Evolutionary conservation across 2,113 vertebrate genomes (phyloP), one percentile per base, ranked within the genome.

Genomic region (Amphiprion ocellaris): DNA sequence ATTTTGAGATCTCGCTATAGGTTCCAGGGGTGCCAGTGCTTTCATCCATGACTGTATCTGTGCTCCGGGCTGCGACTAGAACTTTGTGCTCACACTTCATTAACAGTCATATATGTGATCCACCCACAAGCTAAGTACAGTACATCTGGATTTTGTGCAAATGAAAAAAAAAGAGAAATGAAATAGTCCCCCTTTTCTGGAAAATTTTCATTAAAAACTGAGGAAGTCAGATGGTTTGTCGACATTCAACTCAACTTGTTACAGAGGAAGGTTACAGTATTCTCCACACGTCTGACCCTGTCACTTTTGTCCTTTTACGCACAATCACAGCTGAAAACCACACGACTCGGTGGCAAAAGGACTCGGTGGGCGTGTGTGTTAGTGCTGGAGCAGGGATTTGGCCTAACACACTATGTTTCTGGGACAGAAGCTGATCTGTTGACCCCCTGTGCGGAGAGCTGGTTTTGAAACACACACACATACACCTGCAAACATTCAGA

Each of bases 61-160:
- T 80, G 74, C 74, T 79, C 55, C 69, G 65, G 77, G 69, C 76
- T 64, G 37, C 74, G 79, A 50, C 71, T 74, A 69, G 4, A 54
- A 74, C 41, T 65, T 87, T 91, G 89, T 92, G 89, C 88, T 90
- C 81, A 74, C 74, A 76, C 84, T 73, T 73, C 80, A 47, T 50
- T 86, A 90, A 91, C 89, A 89, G 84, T 92, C 87, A 74, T 84
- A 63, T 74, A 82, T 54, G 73, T 81, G 77, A 83, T 72, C 84
- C 81, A 75, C 72, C 83, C 66, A 80, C 77, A 75, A 87, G 81
- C 81, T 88, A 84, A 82, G 10, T 91, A 93, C 91, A 94, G 92
- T 94, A 93, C 92, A 79, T 91, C 79, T 82, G 85, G 72, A 87
- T 86, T 90, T 87, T 92, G 89, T 93, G 92, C 90, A 92, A 92